Percentiles rank a stretch among this genome's conserved stretches.
Evolutionary conservation across 2,888 invertebrate species (phyloP).

Genomic region (Neuroscelio doddi): DNA sequence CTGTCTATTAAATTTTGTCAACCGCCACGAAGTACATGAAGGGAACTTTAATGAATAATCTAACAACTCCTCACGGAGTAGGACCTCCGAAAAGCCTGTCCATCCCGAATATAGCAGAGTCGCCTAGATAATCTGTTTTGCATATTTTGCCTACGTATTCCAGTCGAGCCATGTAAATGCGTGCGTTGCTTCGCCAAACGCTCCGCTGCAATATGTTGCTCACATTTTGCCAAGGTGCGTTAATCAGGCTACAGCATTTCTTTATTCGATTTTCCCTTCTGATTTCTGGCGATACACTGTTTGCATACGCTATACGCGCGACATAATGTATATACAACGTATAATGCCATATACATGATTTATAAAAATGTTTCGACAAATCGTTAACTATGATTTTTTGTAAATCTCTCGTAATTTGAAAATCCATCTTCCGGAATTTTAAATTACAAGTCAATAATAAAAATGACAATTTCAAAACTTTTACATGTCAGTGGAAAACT

Average conservation of each 20-base stretch:
- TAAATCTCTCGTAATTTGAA: too few species aligned
- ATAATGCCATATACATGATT: too few species aligned
- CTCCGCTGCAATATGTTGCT: conserved; percentile 41
- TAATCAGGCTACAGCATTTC: conserved; percentile 57
- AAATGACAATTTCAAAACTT: too few species aligned
- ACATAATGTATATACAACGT: too few species aligned
- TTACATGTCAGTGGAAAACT: too few species aligned
- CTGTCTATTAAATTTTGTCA: conserved; percentile 54
- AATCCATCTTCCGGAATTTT: too few species aligned
- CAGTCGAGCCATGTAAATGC: conserved; percentile 58
- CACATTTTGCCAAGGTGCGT: conserved; percentile 38
- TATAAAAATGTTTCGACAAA: too few species aligned
- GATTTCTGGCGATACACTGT: too few species aligned
- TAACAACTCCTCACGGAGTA: conserved; percentile 47
- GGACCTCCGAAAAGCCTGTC: conserved; percentile 49
- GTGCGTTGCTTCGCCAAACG: conserved; percentile 53
- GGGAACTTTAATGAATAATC: conserved; percentile 59
- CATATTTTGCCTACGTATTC: conserved; percentile 59
- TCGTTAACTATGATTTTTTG: too few species aligned
- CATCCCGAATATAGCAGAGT: conserved; percentile 50
- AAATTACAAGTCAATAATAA: too few species aligned
- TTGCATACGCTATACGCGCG: too few species aligned
- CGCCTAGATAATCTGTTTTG: conserved; percentile 64
- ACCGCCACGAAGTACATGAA: conserved; percentile 51
- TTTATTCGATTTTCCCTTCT: conserved; percentile 42